Percentiles rank a stretch among this genome's conserved stretches.
Evolutionary conservation across 2,797 vertebrate genomes (phyloP).

Genomic region (Platyrinchus mystaceus): DNA sequence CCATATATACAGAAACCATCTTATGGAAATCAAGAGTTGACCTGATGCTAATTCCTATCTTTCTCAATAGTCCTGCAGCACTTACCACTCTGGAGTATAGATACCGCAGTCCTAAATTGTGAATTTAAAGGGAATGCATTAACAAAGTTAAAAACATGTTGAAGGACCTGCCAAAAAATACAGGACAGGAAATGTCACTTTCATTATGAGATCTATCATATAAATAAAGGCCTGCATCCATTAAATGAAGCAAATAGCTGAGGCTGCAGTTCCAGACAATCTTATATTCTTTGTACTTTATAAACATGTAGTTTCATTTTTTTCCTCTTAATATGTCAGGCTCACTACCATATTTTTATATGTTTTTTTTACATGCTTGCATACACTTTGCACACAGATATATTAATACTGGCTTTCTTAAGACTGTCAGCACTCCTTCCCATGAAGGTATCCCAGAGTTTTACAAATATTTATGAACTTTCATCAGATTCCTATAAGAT

Average conservation of each 20-base stretch:
- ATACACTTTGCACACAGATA: not conserved
- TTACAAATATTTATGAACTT: not conserved
- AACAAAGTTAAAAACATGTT: not conserved
- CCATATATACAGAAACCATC: not conserved
- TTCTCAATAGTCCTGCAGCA: not conserved
- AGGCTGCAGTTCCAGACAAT: not conserved
- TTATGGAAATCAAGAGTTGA: not conserved
- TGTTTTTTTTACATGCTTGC: not conserved
- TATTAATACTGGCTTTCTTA: not conserved
- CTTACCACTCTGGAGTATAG: not conserved
- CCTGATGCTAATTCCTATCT: not conserved
- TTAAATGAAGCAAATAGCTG: not conserved
- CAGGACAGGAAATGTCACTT: not conserved
- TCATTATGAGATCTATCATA: not conserved
- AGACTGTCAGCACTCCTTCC: not conserved
- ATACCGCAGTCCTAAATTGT: not conserved
- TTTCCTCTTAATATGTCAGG: not conserved
- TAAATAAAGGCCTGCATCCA: not conserved
- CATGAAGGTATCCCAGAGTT: not conserved
- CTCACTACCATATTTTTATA: not conserved
- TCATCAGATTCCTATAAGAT: not conserved
- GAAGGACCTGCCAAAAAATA: not conserved
- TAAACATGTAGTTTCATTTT: not conserved
- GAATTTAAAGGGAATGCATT: not conserved
- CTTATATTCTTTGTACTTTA: not conserved